Evolutionary conservation across 2,797 vertebrate genomes (phyloP).

Genomic region (Cheirogaleus major): DNA sequence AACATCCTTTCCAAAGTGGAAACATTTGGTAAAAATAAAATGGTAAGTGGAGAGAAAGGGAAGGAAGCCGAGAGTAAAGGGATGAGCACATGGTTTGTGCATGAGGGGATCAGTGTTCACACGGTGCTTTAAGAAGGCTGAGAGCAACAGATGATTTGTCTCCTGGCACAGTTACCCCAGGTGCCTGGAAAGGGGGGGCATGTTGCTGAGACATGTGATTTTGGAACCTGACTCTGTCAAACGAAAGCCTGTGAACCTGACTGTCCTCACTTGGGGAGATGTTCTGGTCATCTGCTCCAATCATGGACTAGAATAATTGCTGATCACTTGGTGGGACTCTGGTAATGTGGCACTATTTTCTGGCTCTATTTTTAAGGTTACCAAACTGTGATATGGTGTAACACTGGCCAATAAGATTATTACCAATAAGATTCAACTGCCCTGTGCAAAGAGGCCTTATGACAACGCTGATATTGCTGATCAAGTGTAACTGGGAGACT

Average conservation of each 20-base stretch:
- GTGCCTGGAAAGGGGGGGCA: background rate
- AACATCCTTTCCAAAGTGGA: background rate
- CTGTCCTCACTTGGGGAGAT: background rate
- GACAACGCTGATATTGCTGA: background rate
- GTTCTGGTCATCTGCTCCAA: background rate
- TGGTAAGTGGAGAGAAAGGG: background rate
- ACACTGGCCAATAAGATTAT: background rate
- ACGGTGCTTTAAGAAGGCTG: background rate
- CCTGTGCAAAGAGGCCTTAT: background rate
- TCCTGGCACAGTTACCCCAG: background rate
- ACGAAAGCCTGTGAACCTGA: background rate
- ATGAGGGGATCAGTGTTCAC: background rate
- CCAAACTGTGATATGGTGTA: background rate
- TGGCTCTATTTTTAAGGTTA: background rate
- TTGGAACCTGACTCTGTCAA: background rate
- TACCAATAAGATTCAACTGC: background rate
- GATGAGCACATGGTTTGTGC: background rate
- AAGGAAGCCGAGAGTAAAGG: background rate
- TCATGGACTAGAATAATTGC: background rate
- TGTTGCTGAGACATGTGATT: background rate
- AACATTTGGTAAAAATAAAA: background rate
- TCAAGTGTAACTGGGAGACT: background rate
- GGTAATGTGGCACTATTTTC: no score
- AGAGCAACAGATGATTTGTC: background rate
- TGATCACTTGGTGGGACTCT: background rate